Base-by-base conservation (phyloP, 2,888 invertebrate species). In the Octodonta nipae region DNA sequence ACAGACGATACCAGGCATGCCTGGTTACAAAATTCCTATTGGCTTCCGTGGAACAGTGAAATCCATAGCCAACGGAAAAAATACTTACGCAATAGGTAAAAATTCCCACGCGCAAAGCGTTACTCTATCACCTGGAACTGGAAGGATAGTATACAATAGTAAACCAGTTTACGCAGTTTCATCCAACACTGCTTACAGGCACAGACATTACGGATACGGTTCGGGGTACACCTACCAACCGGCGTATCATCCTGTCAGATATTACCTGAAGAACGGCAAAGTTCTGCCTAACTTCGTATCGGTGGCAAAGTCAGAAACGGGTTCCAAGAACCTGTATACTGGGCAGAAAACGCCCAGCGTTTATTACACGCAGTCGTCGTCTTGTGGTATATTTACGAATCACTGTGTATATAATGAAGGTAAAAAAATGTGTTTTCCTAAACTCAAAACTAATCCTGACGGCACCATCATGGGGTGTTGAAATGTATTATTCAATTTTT, bases 361-460 rank as follows among this genome's bases (percentile, higher is more conserved):
- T 1, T 86, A 83, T 60, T 86, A 82, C 49, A 83, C 85, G 0
- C 86, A 86, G 58, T 82, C 84, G 5, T 85, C 85, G 2, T 84
- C 81, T 2, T 87, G 86, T 55, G 86, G 86, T 5, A 84, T 84
- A 53, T 85, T 86, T 45, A 84, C 85, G 2, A 86, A 86, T 56
- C 78, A 82, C 0, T 86, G 86, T 53, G 82, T 83, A 30, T 75
- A 81, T 52, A 79, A 80, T 51, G 82, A 82, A 8, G 73, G 75
- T 44, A 81, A 78, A 44, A 84, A 82, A 59, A 75, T 85, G 34
- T 87, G 86, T 54, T 76, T 77, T 46, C 86, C 86, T 1, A 84
- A 80, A 59, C 69, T 78, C 30, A 81, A 82, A 26, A 73, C 75
- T 2, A 78, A 82, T 54, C 74, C 82, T 10, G 83, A 86, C 52